Base-by-base conservation (phyloP, 1,140 invertebrate genomes). In the Papilio dardanus region DNA sequence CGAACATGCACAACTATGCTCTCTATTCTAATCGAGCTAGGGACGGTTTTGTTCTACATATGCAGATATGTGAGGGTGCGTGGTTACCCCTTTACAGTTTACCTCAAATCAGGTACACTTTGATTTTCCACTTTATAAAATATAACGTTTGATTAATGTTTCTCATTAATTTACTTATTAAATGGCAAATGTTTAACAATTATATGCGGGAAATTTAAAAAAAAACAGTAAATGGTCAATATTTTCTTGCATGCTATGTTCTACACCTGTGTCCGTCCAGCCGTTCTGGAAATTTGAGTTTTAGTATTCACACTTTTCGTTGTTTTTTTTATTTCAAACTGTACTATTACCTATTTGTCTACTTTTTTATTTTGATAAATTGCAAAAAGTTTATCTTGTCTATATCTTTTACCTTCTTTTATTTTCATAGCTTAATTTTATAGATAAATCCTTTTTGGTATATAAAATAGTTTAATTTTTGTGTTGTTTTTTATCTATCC, bases 1-100 rank as follows among this genome's bases (percentile, higher is more conserved):
- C 87, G 82, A 81, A 84, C 85, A 88, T 92, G 90, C 90, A 90
- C 88, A 84, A 87, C 86, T 88, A 90, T 83, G 81, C 81, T 76
- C 79, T 80, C 83, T 82, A 84, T 82, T 79, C 77, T 77, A 74
- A 82, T 82, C 80, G 79, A 79, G 78, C 75, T 71, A 73, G 46
- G 85, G 86, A 84, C 58, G 81, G 86, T 83, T 87, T 84, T 85
- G 85, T 85, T 88, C 86, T 84, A 88, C 85, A 81, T 89, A 89
- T 90, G 88, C 85, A 89, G 88, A n/a, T 87, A 90, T 82, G 87
- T 83, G 80, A 54, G 69, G 71, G 68, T 74, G 75, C 71, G 74
- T 24, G 24, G 69, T 16, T 73, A 54, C 16, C 54, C 30, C 75
- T 74, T 30, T 62, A 73, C 71, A 42, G 71, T 77, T 76, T 78